Percentiles rank a stretch among this genome's conserved stretches.
Evolutionary conservation across 1,140 invertebrate genomes (phyloP).

Genomic region (Araneus ventricosus): DNA sequence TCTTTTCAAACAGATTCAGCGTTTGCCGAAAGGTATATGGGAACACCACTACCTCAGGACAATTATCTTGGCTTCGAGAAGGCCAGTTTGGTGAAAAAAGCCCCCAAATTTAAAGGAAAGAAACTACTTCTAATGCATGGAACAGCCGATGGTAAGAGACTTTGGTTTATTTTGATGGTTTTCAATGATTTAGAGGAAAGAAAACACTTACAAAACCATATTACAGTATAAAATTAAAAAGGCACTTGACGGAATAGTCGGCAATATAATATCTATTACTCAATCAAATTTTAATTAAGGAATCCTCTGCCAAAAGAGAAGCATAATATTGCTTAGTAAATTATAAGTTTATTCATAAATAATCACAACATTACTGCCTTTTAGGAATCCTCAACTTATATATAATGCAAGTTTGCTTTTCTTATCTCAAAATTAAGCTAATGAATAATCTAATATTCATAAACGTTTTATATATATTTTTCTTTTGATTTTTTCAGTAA

Average conservation of each 20-base stretch:
- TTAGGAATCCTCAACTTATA: too few relatives aligned
- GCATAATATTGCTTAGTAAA: too few relatives aligned
- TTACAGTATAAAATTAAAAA: not conserved
- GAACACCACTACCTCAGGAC: conserved; percentile 87
- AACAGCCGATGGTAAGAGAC: conserved; percentile 86
- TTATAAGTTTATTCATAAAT: too few relatives aligned
- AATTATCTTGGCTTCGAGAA: conserved; percentile 95
- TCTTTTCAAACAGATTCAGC: conserved; percentile 87
- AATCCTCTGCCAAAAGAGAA: too few relatives aligned
- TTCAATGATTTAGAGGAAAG: not conserved
- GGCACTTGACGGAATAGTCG: not conserved
- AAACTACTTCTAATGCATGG: conserved; percentile 94
- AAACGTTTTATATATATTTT: too few relatives aligned
- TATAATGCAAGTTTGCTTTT: too few relatives aligned
- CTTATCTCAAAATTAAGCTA: too few relatives aligned
- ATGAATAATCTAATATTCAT: too few relatives aligned
- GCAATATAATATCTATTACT: too few relatives aligned
- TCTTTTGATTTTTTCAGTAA: too few relatives aligned
- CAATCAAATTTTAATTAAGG: too few relatives aligned
- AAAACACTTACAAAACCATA: not conserved
- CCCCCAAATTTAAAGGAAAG: conserved; percentile 88
- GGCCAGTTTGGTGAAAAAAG: conserved; percentile 90
- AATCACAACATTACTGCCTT: too few relatives aligned
- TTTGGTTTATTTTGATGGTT: not conserved
- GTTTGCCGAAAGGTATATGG: conserved; percentile 96